These are phyloP conservation scores for Eumeta japonica DNA, from an alignment of 1,140 invertebrate species.

Conservation along the genomic window DNA sequence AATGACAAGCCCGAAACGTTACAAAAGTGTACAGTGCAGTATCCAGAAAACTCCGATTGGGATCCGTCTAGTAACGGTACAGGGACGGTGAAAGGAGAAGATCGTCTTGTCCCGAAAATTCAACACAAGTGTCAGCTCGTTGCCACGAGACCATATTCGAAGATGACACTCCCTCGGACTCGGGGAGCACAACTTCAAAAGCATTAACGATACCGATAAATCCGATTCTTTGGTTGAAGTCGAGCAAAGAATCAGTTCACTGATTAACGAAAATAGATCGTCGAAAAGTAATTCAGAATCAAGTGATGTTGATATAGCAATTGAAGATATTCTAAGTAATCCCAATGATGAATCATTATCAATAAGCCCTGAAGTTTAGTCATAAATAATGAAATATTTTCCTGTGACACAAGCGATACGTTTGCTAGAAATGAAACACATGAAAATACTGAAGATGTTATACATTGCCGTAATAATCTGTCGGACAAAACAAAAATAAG, in stretches of 20 bases:
- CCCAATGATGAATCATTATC: constrained; percentile 20
- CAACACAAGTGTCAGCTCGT: constrained; percentile 16
- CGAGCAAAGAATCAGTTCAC: constrained; percentile 49
- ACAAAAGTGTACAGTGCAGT: constrained; percentile 37
- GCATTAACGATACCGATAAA: constrained; percentile 32
- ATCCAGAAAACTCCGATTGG: constrained; percentile 62
- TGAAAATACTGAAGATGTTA: constrained; percentile 19
- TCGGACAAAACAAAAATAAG: constrained; percentile 18
- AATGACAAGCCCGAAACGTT: constrained; percentile 54
- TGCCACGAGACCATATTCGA: constrained; percentile 31
- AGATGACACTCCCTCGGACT: constrained; percentile 39
- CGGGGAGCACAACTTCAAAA: constrained; percentile 35
- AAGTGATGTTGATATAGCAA: constrained; percentile 42
- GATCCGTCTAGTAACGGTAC: constrained; percentile 68
- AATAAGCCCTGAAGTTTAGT: background rate
- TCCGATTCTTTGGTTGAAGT: constrained; percentile 41
- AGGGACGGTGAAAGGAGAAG: constrained; percentile 65
- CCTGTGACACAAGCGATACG: constrained; percentile 30
- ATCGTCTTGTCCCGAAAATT: constrained; percentile 51
- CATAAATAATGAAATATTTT: constrained; percentile 22
- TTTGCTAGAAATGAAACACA: constrained; percentile 23
- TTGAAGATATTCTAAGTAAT: constrained; percentile 38
- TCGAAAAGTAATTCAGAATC: constrained; percentile 47
- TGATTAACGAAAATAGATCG: constrained; percentile 48
- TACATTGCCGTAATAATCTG: constrained; percentile 8